Evolutionary conservation across 1,140 invertebrate species (phyloP).

Genomic region (Leptestheria dahalacensis): DNA sequence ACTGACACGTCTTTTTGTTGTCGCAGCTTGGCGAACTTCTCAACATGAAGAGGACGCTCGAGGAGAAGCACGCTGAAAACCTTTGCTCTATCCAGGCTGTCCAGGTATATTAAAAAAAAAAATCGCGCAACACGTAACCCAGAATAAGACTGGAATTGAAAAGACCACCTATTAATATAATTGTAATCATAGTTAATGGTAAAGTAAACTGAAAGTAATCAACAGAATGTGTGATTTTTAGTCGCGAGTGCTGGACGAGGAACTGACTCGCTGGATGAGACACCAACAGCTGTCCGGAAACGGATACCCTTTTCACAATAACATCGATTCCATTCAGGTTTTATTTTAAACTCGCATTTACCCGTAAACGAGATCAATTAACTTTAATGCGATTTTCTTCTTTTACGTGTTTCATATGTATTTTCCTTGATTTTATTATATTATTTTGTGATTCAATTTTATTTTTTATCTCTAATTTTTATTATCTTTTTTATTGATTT

Average conservation of each 20-base stretch:
- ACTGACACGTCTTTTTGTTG: not conserved
- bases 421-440: too few relatives aligned
- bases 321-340: slow-evolving; percentile 75
- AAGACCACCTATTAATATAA: too few relatives aligned
- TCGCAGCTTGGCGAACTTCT: slow-evolving; percentile 43
- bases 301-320: slow-evolving; percentile 59
- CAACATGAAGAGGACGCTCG: slow-evolving; percentile 46
- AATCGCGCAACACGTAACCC: too few relatives aligned
- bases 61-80: slow-evolving; percentile 61
- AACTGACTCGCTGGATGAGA: slow-evolving; percentile 82
- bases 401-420: not conserved
- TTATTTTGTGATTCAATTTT: too few relatives aligned
- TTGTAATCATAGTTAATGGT: not conserved
- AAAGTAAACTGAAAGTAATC: not conserved
- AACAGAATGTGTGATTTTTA: not conserved
- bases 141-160: too few relatives aligned
- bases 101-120: too few relatives aligned
- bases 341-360: too few relatives aligned
- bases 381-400: too few relatives aligned
- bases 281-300: slow-evolving; percentile 86
- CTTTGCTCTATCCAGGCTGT: slow-evolving; percentile 48
- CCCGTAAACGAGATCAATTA: too few relatives aligned
- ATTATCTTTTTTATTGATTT: too few relatives aligned
- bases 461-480: too few relatives aligned
- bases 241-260: slow-evolving; percentile 63